These are phyloP conservation scores for Panonychus citri DNA, from an alignment of 1,140 invertebrate species.

Conservation along the genomic window DNA sequence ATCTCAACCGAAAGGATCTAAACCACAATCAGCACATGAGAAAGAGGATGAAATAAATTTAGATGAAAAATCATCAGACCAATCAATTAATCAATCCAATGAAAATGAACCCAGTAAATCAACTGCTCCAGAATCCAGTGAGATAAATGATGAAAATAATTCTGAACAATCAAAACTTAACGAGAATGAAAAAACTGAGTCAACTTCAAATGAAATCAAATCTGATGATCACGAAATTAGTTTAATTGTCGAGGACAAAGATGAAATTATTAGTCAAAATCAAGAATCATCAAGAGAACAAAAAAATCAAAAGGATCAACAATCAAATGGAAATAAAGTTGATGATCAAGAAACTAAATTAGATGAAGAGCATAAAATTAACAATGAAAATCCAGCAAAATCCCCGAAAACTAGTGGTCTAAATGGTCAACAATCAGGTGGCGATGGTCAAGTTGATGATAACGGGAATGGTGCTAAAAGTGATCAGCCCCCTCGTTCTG, in stretches of 20 bases:
- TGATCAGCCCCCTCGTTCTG: too few relatives aligned
- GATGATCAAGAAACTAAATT: neutral
- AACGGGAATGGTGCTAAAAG: neutral
- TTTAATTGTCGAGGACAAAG: too few relatives aligned
- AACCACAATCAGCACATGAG: too few relatives aligned
- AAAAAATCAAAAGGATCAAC: neutral
- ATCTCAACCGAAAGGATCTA: too few relatives aligned
- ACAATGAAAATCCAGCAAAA: neutral
- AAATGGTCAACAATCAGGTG: too few relatives aligned
- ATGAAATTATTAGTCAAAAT: too few relatives aligned
- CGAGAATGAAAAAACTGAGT: too few relatives aligned
- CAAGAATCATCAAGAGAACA: too few relatives aligned
- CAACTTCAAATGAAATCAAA: neutral
- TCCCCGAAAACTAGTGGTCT: neutral
- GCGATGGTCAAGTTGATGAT: neutral
- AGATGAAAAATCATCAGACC: neutral
- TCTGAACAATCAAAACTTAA: neutral
- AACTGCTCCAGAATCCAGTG: neutral
- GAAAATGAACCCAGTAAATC: neutral
- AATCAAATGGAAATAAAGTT: neutral
- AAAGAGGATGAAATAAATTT: neutral
- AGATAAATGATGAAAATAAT: neutral
- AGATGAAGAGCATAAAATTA: neutral
- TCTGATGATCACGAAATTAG: too few relatives aligned
- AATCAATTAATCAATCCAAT: neutral